phyloP scores from a whole-genome alignment of 2,797 vertebrate species.

The Ceryle rudis region DNA sequence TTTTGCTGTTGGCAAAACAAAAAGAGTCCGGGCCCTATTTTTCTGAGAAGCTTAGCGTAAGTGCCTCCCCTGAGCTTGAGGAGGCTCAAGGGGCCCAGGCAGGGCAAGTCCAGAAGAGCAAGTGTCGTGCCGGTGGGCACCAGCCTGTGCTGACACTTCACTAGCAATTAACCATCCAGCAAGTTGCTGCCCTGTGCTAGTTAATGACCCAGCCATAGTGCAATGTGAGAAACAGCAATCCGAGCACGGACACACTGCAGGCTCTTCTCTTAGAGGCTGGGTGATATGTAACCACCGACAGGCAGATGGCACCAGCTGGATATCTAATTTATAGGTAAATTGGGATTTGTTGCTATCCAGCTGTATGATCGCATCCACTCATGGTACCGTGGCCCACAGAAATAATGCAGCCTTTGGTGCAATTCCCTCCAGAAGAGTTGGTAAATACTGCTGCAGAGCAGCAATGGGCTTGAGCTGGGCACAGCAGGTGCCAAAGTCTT shows the following conservation, averaged over 20 bases:
- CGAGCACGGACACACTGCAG: accelerated
- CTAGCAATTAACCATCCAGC: accelerated
- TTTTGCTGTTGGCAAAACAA: background rate
- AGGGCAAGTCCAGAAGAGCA: background rate
- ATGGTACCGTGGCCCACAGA: background rate
- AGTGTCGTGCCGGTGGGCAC: background rate
- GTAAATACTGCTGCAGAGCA: background rate
- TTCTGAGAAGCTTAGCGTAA: accelerated
- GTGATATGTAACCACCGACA: constrained; percentile 52
- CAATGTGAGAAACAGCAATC: background rate
- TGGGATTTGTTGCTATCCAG: constrained; percentile 19
- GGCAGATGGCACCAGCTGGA: constrained; percentile 72
- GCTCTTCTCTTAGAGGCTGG: background rate
- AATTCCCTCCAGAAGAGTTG: background rate
- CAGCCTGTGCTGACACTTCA: accelerated
- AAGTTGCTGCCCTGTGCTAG: background rate
- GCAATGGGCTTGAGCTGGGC: background rate
- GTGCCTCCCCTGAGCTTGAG: background rate
- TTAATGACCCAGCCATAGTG: background rate
- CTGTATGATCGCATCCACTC: background rate
- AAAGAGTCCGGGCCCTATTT: background rate
- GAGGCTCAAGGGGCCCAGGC: background rate
- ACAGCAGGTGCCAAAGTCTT: background rate
- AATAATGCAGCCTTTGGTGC: background rate
- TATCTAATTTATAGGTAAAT: constrained; percentile 50